Percentiles rank a stretch among this genome's conserved stretches.
Evolutionary conservation across 2,888 invertebrate species (phyloP).

Genomic region (Sinohyriopsis cumingii): DNA sequence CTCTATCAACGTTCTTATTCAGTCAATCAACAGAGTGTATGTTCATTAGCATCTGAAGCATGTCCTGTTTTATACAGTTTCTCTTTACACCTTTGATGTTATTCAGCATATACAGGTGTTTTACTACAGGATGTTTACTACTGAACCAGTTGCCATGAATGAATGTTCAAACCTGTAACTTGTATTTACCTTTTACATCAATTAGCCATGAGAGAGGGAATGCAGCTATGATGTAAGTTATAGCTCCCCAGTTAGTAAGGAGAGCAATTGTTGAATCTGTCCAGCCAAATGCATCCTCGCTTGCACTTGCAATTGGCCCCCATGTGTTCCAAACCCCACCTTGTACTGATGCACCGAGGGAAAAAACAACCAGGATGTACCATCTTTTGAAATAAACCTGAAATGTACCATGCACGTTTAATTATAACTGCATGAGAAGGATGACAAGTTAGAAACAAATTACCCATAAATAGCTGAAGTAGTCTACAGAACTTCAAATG

Average conservation of each 20-base stretch:
- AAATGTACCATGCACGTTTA: background rate
- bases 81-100: too few species aligned
- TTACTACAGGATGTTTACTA: too few species aligned
- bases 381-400: slow-evolving; percentile 51
- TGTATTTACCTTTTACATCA: slow-evolving; percentile 51
- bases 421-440: too few species aligned
- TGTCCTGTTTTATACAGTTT: too few species aligned
- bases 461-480: too few species aligned
- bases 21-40: too few species aligned
- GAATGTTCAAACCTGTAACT: background rate
- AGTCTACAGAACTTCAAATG: too few species aligned
- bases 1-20: too few species aligned
- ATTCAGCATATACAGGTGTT: too few species aligned
- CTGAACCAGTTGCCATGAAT: too few species aligned
- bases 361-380: slow-evolving; percentile 50
- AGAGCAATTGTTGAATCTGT: slow-evolving; percentile 46
- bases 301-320: slow-evolving; percentile 50
- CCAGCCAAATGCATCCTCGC: slow-evolving; percentile 52
- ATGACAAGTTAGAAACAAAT: too few species aligned
- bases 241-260: slow-evolving; percentile 55
- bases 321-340: slow-evolving; percentile 56
- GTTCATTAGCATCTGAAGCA: too few species aligned
- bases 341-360: slow-evolving; percentile 44
- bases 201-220: slow-evolving; percentile 53
- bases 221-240: slow-evolving; percentile 44